Evolutionary conservation across 1,140 invertebrate species (phyloP).

Genomic region (Melitaea cinxia): DNA sequence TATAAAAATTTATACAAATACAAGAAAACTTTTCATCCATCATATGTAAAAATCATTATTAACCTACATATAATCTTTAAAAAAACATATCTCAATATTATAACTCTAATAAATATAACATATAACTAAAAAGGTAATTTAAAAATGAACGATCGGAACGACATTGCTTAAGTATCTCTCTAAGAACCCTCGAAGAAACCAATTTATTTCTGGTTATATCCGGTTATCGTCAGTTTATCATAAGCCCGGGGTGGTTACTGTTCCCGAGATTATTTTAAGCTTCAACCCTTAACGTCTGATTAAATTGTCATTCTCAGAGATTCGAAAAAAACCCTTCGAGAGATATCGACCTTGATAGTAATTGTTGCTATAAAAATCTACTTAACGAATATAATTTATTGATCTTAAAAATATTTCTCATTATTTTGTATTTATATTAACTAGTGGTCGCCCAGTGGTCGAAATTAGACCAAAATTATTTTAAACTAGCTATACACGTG

Average conservation of each 20-base stretch:
- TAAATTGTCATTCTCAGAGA: slow-evolving; percentile 52
- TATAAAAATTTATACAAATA: too few species aligned
- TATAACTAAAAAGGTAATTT: neutral
- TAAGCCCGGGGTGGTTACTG: slow-evolving; percentile 59
- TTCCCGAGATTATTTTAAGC: slow-evolving; percentile 70
- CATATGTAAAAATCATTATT: too few species aligned
- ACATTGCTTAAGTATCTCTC: neutral
- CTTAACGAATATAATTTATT: neutral
- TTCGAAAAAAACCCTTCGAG: slow-evolving; percentile 22
- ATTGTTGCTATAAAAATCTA: slow-evolving; percentile 2
- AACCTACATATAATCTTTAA: too few species aligned
- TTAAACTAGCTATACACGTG: too few species aligned
- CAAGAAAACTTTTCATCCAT: too few species aligned
- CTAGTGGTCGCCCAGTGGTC: too few species aligned
- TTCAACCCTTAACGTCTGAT: slow-evolving; percentile 71
- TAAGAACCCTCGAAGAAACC: slow-evolving; percentile 29
- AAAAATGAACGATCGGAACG: neutral
- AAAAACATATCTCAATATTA: too few species aligned
- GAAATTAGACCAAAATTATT: too few species aligned
- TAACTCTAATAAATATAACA: too few species aligned
- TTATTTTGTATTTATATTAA: too few species aligned
- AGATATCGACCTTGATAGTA: neutral
- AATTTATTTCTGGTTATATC: slow-evolving; percentile 71
- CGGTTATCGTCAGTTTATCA: slow-evolving; percentile 72
- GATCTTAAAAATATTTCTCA: too few species aligned